Conservation (phyloP, 1,140 invertebrate genomes). For the Aporrectodea caliginosa region DNA sequence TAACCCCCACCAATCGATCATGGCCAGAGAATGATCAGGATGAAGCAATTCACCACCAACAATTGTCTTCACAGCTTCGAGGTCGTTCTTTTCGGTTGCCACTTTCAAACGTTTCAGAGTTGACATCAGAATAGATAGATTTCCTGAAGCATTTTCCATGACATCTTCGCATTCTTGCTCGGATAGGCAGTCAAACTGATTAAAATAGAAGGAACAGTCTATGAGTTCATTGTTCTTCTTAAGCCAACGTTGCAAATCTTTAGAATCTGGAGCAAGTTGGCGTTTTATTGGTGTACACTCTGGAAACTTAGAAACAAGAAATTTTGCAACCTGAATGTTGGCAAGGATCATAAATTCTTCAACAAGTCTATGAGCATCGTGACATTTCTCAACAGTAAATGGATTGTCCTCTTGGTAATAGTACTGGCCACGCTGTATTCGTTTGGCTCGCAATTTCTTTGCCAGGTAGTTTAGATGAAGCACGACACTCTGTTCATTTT, state of each 20-base stretch:
- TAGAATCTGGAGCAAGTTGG: conserved; percentile 37
- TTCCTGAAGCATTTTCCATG: background rate
- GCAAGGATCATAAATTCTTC: conserved; percentile 46
- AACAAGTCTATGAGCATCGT: conserved; percentile 43
- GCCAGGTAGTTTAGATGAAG: conserved; percentile 29
- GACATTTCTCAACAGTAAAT: conserved; percentile 33
- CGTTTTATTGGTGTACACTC: conserved; percentile 39
- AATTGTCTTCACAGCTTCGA: conserved; percentile 9
- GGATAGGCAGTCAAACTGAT: background rate
- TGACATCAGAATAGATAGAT: background rate
- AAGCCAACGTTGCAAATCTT: conserved; percentile 41
- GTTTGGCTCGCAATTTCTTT: conserved; percentile 38
- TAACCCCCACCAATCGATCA: conserved; percentile 17
- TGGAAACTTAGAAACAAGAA: conserved; percentile 39
- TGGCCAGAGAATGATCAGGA: conserved; percentile 8
- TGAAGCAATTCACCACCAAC: conserved; percentile 9
- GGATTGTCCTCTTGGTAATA: conserved; percentile 36
- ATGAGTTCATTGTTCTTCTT: background rate
- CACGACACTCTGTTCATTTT: background rate
- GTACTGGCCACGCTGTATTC: conserved; percentile 9
- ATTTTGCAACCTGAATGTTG: conserved; percentile 43
- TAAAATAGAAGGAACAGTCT: conserved; percentile 14
- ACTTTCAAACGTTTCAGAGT: background rate
- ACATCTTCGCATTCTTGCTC: background rate
- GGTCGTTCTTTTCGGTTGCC: conserved; percentile 1